Evolutionary conservation across 2,797 vertebrate genomes (phyloP).

Genomic region (Channa striata): DNA sequence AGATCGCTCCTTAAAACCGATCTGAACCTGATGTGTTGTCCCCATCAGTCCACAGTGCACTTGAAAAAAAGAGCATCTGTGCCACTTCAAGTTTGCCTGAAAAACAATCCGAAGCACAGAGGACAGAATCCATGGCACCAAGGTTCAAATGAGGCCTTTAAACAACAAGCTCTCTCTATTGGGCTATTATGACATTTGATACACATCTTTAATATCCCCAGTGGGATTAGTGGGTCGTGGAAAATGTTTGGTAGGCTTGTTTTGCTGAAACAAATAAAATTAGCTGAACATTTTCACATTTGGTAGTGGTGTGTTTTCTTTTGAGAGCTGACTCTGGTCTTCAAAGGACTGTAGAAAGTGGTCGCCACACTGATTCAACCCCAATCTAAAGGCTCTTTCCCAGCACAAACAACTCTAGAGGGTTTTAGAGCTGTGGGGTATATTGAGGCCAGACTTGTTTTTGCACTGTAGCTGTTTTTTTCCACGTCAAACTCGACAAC

Average conservation of each 20-base stretch:
- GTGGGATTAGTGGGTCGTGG: background rate
- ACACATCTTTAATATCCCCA: conserved; percentile 5
- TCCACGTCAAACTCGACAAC: conserved; percentile 40
- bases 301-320: conserved; percentile 21
- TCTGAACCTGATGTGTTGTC: conserved; percentile 11
- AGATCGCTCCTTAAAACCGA: too few species aligned
- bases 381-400: conserved; percentile 42
- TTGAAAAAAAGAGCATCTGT: background rate
- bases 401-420: conserved; percentile 61
- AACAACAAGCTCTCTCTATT: background rate
- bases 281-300: conserved; percentile 21
- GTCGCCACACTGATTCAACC: conserved; percentile 40
- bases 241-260: conserved; percentile 18
- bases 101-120: background rate
- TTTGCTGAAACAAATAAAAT: conserved; percentile 19
- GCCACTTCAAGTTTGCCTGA: background rate
- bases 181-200: conserved; percentile 11
- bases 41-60: too few species aligned
- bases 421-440: conserved; percentile 32
- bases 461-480: conserved; percentile 30
- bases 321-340: conserved; percentile 29
- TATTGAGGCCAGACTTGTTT: conserved; percentile 64
- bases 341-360: conserved; percentile 57
- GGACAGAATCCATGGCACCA: background rate
- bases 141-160: background rate